Percentiles rank a stretch among this genome's conserved stretches.
These are phyloP conservation scores for Anoura caudifer DNA, from an alignment of 2,113 vertebrate species.

Conservation along the genomic window DNA sequence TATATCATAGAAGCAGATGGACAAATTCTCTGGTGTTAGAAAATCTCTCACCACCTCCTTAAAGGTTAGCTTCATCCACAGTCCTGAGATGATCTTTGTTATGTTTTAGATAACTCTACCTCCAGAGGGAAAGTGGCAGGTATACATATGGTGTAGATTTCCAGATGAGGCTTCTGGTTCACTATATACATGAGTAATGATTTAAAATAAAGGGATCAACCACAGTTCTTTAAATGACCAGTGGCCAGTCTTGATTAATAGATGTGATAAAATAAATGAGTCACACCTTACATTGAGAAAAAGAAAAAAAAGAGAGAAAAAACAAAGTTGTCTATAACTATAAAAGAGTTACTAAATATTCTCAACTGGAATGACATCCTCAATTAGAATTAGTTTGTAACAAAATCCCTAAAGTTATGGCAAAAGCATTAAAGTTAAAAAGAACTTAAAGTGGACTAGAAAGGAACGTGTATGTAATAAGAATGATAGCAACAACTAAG, in stretches of 20 bases:
- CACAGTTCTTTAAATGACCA: constrained; percentile 6
- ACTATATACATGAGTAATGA: neutral
- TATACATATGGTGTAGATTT: neutral
- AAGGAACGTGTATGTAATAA: neutral
- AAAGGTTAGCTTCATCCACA: neutral
- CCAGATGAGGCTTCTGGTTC: neutral
- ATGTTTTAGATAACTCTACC: neutral
- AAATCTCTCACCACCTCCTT: neutral
- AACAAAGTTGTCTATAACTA: neutral
- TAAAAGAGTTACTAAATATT: neutral
- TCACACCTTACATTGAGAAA: neutral
- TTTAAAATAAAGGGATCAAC: neutral
- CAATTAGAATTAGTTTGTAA: neutral
- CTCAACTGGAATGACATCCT: neutral
- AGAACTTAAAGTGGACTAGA: neutral
- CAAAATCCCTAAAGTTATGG: neutral
- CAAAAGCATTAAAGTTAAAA: neutral
- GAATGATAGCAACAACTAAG: neutral
- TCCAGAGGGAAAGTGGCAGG: neutral
- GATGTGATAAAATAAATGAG: neutral
- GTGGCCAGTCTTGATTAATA: neutral
- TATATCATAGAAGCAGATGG: neutral
- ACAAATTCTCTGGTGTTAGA: neutral
- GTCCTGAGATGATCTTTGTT: neutral
- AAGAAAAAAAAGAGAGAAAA: neutral